Evolutionary conservation across 2,113 vertebrate genomes (phyloP).

Genomic region (Catharus minimus): DNA sequence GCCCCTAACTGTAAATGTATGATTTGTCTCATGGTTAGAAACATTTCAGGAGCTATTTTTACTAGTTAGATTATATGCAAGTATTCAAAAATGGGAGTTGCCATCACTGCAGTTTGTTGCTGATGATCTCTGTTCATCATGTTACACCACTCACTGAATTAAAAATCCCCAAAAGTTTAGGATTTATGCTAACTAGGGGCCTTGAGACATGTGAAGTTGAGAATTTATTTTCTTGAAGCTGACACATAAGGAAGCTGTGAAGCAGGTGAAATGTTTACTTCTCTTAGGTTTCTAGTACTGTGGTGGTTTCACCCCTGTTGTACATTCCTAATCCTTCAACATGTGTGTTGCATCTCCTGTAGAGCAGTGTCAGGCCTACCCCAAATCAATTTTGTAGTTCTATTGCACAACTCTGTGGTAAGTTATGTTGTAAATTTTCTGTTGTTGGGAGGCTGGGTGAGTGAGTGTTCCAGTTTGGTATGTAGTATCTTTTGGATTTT

Average conservation of each 20-base stretch:
- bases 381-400: not conserved
- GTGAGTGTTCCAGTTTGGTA: not conserved
- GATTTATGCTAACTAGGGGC: not conserved
- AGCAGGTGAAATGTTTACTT: not conserved
- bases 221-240: not conserved
- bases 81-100: not conserved
- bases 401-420: not conserved
- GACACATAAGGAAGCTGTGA: fast-evolving
- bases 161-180: fast-evolving
- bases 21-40: not conserved
- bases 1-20: not conserved
- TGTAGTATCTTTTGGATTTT: not conserved
- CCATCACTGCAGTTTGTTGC: not conserved
- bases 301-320: not conserved
- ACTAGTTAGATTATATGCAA: not conserved
- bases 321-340: fast-evolving
- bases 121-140: not conserved
- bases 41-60: not conserved
- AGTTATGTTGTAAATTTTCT: not conserved
- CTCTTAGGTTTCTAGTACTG: not conserved
- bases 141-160: not conserved
- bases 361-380: fast-evolving
- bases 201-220: not conserved
- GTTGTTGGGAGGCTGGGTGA: not conserved
- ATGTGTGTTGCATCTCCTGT: fast-evolving